Base-by-base conservation (phyloP, 53 echinoderm and acorn worm genomes). In the Arbacia lixula region DNA sequence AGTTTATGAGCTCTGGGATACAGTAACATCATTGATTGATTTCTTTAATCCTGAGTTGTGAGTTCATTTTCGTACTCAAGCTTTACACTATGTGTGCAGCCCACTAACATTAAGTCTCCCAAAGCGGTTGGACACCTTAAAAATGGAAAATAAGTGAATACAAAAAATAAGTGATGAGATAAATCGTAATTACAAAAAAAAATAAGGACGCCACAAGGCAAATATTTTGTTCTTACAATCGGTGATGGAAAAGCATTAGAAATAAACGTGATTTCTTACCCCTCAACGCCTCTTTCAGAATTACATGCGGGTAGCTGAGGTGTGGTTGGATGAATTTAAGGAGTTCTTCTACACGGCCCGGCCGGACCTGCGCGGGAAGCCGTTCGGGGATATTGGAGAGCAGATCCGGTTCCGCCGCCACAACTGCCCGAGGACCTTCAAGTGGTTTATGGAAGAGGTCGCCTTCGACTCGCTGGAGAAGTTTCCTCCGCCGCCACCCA, bases 361-460 rank as follows among this genome's bases (percentile, higher is more conserved):
- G 65, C 97, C 97, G 4, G 86, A 91, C 12, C 87, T 96, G 6
- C 86, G 87, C 46, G 97, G 97, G 26, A 93, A 96, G 76, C 91
- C 88, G 0, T 78, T 62, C 60, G 97, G 97, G 19, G 89, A 96
- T 60, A 93, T 96, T 58, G 88, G 84, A 39, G 91, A 85, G 49
- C 97, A 96, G 40, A 83, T 96, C 19, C 56, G 60, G 76, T 96
- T 90, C 67, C 77, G 97, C 10, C 80, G 68, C 35, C 83, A 91
- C 25, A 85, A 96, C 66, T 96, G 97, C 50, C 88, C 91, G 4
- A 91, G 86, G 82, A 76, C 91, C 17, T 96, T 96, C 50, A 88
- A 96, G 30, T 96, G 97, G 97, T 96, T 94, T 60, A 93, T 96
- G 93, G 88, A 94, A 40, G 93, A 96, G 60, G 80, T 96, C 11